A percentile compares a stretch with the other conserved stretches of the same genome.
Evolutionary conservation across 1,140 invertebrate genomes (phyloP).

Genomic region (Caenorhabditis latens): DNA sequence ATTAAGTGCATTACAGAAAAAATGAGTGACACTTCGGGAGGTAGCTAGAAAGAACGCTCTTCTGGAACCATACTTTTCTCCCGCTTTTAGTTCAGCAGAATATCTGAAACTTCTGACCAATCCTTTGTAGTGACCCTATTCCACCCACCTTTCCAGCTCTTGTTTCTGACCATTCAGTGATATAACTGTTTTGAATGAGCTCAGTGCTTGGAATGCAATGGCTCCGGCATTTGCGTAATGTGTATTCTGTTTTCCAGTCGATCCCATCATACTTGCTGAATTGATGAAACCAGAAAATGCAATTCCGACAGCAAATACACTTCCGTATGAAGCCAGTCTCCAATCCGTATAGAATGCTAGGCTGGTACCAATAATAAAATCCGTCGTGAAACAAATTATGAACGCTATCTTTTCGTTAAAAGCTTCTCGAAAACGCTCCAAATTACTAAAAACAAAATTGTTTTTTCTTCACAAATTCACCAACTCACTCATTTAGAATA

Average conservation of each 20-base stretch:
- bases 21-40: background rate
- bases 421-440: conserved; percentile 88
- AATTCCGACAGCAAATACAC: conserved; percentile 68
- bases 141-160: conserved; percentile 79
- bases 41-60: conserved; percentile 15
- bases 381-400: conserved; percentile 81
- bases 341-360: conserved; percentile 74
- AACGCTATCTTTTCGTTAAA: conserved; percentile 89
- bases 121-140: background rate
- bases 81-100: background rate
- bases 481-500: conserved; percentile 88
- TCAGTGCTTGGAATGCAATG: conserved; percentile 86
- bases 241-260: conserved; percentile 21
- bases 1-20: conserved; percentile 5
- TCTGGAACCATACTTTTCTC: background rate
- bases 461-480: background rate
- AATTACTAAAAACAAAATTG: conserved; percentile 82
- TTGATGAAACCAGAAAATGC: conserved; percentile 69
- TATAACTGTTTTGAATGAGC: conserved; percentile 85
- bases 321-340: conserved; percentile 73
- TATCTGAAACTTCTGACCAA: background rate
- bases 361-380: conserved; percentile 71
- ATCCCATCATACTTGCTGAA: conserved; percentile 53
- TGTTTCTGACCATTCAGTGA: conserved; percentile 87
- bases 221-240: conserved; percentile 85